A percentile compares a stretch with the other conserved stretches of the same genome.
Conservation (phyloP, 2,797 vertebrate species). For the Eurystomus glaucurus region DNA sequence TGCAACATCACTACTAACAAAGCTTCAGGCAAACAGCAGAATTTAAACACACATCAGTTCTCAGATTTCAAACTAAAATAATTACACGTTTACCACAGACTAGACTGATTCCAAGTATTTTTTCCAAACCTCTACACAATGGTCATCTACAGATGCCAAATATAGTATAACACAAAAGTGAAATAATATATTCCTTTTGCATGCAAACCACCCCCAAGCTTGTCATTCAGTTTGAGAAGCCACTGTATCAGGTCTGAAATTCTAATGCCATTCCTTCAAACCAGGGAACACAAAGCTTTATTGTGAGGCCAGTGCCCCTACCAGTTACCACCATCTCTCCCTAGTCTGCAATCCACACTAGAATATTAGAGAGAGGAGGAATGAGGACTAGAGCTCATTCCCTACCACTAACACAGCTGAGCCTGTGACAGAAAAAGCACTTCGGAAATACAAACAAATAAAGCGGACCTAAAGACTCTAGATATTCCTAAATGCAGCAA, state of each 20-base stretch:
- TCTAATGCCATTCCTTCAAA: conserved; percentile 10
- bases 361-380: neutral
- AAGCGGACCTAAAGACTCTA: neutral
- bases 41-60: fast-evolving
- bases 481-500: neutral
- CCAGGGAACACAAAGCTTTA: conserved; percentile 4
- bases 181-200: neutral
- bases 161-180: neutral
- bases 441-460: neutral
- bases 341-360: neutral
- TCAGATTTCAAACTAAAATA: neutral
- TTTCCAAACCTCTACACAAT: neutral
- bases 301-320: neutral
- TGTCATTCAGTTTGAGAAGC: neutral
- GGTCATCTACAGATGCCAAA: neutral
- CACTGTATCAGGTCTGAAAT: conserved; percentile 23
- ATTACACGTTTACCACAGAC: neutral
- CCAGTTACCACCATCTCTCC: neutral
- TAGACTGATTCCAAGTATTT: neutral
- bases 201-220: neutral
- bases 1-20: neutral
- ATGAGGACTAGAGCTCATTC: neutral
- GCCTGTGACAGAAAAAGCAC: neutral
- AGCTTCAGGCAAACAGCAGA: neutral
- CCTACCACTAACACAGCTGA: neutral